Evolutionary conservation across 2,113 vertebrate species (phyloP), one percentile per base, ranked within the genome.

Genomic region (Odontophorus gujanensis): DNA sequence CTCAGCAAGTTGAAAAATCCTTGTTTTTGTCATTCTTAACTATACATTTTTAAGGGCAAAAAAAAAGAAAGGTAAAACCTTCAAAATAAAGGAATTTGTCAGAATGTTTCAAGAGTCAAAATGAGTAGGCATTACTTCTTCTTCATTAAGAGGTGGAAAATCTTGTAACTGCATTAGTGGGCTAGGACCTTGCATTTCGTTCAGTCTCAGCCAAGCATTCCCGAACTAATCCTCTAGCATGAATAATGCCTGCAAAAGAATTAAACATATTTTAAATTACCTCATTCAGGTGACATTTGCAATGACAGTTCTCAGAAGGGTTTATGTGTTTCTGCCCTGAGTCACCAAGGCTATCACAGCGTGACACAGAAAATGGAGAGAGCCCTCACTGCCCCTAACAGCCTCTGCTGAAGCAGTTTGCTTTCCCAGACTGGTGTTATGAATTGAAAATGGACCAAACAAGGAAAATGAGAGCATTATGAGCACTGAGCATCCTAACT

Each of bases 181-280:
- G 98, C 98, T 99, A 99, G 95, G 99, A 99, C 80, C 99, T 98
- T 12, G 99, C 99, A 0, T 99, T 99, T 32, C 99, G 98, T 81
- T 99, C 99, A 38, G 99, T 99, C 96, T 99, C 99, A 4, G 99
- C 99, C 98, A 99, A 94, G 96, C 99, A 99, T 81, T 99, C 99
- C 28, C 99, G 98, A 73, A 99, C 99, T 96, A 99, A 96, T 43
- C 99, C 99, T 97, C 99, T 98, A 4, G 99, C 99, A 5, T 99
- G 99, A 89, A 99, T 99, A 79, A 99, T 99, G 81, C 99, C 99
- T 99, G 88, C 42, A 81, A 90, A 91, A 79, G 59, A 96, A 89
- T 59, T 24, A 55, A 42, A 57, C 7, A 1, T 12, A 9, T 30
- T 91, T 81, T 30, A 78, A 78, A 71, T 82, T 71, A 76, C 20